phyloP scores from a whole-genome alignment of 2,797 vertebrate species.

The Acipenser oxyrinchus region DNA sequence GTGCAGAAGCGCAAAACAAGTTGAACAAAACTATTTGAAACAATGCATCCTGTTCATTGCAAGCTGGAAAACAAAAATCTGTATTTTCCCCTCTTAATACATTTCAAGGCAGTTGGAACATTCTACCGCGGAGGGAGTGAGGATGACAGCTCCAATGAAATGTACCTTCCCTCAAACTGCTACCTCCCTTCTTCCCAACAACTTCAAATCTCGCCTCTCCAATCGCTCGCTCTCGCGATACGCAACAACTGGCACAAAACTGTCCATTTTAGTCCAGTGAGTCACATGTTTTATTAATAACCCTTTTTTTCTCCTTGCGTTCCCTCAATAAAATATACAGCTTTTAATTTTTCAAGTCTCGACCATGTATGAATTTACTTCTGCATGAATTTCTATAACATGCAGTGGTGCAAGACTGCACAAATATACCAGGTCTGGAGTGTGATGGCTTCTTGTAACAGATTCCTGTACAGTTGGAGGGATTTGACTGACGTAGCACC shows the following conservation, averaged over 20 bases:
- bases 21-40: constrained; percentile 38
- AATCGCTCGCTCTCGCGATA: constrained; percentile 56
- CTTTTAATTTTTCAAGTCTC: too few species aligned
- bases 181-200: constrained; percentile 42
- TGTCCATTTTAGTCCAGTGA: constrained; percentile 29
- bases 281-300: constrained; percentile 7
- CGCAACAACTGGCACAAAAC: constrained; percentile 20
- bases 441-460: too few species aligned
- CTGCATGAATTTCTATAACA: too few species aligned
- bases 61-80: constrained; percentile 19
- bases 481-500: too few species aligned
- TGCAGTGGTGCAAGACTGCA: too few species aligned
- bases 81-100: constrained; percentile 34
- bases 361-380: too few species aligned
- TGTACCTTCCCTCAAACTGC: constrained; percentile 35
- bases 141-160: constrained; percentile 18
- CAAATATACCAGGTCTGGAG: too few species aligned
- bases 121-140: constrained; percentile 43
- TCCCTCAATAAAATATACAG: too few species aligned
- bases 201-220: constrained; percentile 29
- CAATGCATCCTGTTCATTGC: constrained; percentile 39
- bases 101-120: constrained; percentile 45
- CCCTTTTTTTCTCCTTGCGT: too few species aligned
- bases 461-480: too few species aligned
- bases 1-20: constrained; percentile 23